Evolutionary conservation across 2,113 vertebrate genomes (phyloP), one percentile per base, ranked within the genome.

Genomic region (Capra hircus): DNA sequence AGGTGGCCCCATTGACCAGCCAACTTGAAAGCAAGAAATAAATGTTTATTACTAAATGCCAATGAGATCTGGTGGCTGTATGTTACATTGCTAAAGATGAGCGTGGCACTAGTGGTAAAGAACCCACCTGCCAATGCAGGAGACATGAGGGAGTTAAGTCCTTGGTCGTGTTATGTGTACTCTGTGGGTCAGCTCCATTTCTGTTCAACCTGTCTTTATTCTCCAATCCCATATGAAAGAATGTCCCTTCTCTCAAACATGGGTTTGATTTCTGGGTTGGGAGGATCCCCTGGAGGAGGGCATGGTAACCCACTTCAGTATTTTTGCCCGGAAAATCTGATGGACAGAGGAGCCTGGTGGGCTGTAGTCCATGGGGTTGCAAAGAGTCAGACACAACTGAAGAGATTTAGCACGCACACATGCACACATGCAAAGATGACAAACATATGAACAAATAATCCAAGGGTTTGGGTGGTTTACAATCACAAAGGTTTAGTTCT

Each of bases 1-100:
- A 60, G 67, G 8, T 2, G 19, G 10, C 10, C 8, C 53, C 48
- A 50, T n/a, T 86, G 55, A 93, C 17, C 53, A 78, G 64, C 12
- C 15, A 74, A 93, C n/a, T 91, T 93, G 77, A 95, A 96, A 96
- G 45, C 48, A 94, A 88, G 36, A 94, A 74, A 78, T 77, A 92
- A 86, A 92, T 78, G 71, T 78, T 92, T 90, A 83, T 82, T 89
- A 43, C 14, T 59, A 19, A 43, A 96, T 74, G 27, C 57, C 17
- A 64, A 14, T 81, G 78, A 95, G 48, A 82, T 90, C 33, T 62
- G 57, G 16, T 11, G 33, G 67, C 28, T 50, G 33, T 59, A 87
- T 78, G 50, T 91, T 88, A 90, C 16, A 50, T 6, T 60, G 48
- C 40, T 67, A 23, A 21, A 71, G 64, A 36, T 71, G 67, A 71